Evolutionary conservation across 2,888 invertebrate genomes (phyloP), one percentile per base, ranked within the genome.

Genomic region (Girardia tigrina): DNA sequence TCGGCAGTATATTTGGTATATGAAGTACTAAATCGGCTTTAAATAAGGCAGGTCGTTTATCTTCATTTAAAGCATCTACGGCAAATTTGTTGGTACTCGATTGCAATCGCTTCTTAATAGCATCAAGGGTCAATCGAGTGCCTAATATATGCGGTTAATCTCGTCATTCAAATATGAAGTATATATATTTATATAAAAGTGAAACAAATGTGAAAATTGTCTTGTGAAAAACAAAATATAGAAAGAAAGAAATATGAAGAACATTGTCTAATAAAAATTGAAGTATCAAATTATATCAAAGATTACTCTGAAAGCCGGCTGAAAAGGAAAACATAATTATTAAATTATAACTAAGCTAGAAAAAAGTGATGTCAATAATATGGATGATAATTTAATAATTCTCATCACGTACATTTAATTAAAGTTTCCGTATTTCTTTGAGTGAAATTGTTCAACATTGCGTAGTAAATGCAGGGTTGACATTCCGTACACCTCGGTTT

Each of bases 361-460:
- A 12, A 36, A 12, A 12, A 12, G 36, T 36, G 36, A 36, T n/a
- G n/a, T n/a, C n/a, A n/a, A n/a, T n/a, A n/a, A n/a, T n/a, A n/a
- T n/a, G n/a, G n/a, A n/a, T n/a, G n/a, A n/a, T n/a, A n/a, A n/a
- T n/a, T n/a, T n/a, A n/a, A n/a, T n/a, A n/a, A n/a, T n/a, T n/a
- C n/a, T n/a, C n/a, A n/a, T n/a, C n/a, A n/a, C 81, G 78, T 77
- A 83, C 84, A 83, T 80, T 83, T 90, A 78, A 92, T 90, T 1
- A 94, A 87, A 1, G 93, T 92, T 81, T 94, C 94, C 29, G 93
- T 89, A 20, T 94, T 90, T 84, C 92, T 91, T 78, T 92, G 88
- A 79, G 92, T 92, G 84, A 94, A 94, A 83, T 81, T 78, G 76
- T 82, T 82, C 29, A 84, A 80, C 28, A 84, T 79, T 23, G 80